phyloP scores from a whole-genome alignment of 2,113 vertebrate species.

The Lasiurus cinereus region DNA sequence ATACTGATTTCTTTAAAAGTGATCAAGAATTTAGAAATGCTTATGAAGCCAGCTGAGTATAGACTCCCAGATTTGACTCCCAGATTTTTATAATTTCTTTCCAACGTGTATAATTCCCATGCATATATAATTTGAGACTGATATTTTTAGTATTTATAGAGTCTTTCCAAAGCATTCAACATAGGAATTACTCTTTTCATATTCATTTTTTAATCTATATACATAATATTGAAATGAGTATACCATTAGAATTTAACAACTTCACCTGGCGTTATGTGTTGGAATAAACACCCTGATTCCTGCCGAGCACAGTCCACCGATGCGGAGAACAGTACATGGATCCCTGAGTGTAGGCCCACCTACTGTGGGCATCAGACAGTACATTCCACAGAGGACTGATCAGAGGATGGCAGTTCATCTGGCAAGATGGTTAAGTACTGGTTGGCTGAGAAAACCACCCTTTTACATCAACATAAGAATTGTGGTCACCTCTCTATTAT shows the following conservation, averaged over 20 bases:
- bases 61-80: background rate
- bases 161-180: background rate
- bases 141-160: constrained; percentile 17
- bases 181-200: background rate
- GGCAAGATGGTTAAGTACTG: background rate
- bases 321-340: background rate
- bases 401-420: background rate
- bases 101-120: constrained; percentile 5
- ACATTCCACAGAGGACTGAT: background rate
- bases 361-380: background rate
- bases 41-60: background rate
- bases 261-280: background rate
- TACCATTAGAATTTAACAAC: background rate
- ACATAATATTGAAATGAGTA: background rate
- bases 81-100: constrained; percentile 56
- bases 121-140: background rate
- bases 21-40: constrained; percentile 9
- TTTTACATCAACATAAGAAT: constrained; percentile 3
- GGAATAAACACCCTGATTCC: background rate
- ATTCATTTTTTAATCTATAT: background rate
- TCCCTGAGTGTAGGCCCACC: rapidly evolving
- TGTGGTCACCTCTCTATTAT: background rate
- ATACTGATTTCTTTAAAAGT: background rate
- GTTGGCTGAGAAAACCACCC: background rate
- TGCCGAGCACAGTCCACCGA: background rate